Conservation (phyloP, 1,140 invertebrate genomes). For the Tribolium castaneum region DNA sequence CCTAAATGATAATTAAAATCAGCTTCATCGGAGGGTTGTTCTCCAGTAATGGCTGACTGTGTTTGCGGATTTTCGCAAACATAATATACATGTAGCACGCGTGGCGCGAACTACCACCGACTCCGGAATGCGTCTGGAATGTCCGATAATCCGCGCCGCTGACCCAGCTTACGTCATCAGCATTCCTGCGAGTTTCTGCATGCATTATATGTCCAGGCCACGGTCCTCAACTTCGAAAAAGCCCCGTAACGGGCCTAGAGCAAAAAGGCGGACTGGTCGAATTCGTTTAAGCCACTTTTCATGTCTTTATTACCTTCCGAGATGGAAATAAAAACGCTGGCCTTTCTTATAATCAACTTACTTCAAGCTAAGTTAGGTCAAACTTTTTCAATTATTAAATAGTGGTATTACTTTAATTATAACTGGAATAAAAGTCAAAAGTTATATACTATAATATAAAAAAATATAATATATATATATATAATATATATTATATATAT, state of each 20-base stretch:
- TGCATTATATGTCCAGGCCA: conserved; percentile 18
- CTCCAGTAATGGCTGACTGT: conserved; percentile 4
- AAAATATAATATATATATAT: too few species aligned
- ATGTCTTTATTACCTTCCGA: too few species aligned
- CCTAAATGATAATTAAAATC: conserved; percentile 34
- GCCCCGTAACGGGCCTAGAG: background rate
- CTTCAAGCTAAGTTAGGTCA: too few species aligned
- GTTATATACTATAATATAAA: too few species aligned
- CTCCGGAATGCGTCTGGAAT: conserved; percentile 53
- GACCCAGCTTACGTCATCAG: conserved; percentile 56
- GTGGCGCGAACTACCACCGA: conserved; percentile 39
- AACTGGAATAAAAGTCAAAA: too few species aligned
- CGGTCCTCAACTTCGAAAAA: conserved; percentile 1
- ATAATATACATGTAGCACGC: conserved; percentile 52
- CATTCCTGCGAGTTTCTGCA: conserved; percentile 49
- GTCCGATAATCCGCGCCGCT: conserved; percentile 55
- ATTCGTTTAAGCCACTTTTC: background rate
- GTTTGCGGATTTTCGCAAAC: conserved; percentile 33
- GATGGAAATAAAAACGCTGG: too few species aligned
- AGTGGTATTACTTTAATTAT: too few species aligned
- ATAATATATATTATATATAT: too few species aligned
- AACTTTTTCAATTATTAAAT: too few species aligned
- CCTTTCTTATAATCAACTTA: too few species aligned
- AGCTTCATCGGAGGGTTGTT: conserved; percentile 13
- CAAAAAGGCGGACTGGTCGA: background rate